A percentile compares a stretch with the other conserved stretches of the same genome.
phyloP scores from a whole-genome alignment of 2,888 invertebrate genomes.

The Dioctria rufipes region DNA sequence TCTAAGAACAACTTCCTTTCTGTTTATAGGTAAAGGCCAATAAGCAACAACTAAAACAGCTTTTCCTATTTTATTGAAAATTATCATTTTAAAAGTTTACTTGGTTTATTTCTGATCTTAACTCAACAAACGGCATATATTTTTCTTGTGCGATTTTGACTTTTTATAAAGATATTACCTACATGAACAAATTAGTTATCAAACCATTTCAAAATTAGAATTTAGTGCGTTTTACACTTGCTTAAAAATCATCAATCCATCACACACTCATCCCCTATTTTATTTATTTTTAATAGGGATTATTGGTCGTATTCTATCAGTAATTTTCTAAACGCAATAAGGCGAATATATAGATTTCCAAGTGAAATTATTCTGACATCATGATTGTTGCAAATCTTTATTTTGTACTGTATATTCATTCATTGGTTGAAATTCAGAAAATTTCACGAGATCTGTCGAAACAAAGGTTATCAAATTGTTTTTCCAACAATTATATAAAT shows the following conservation, averaged over 20 bases:
- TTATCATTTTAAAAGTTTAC: too few relatives aligned
- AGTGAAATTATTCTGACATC: conserved; percentile 72
- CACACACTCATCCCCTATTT: neutral
- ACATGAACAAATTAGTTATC: conserved; percentile 25
- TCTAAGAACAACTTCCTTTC: too few relatives aligned
- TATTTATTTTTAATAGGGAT: conserved; percentile 62
- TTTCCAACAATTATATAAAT: conserved; percentile 73
- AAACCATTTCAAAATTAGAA: conserved; percentile 38
- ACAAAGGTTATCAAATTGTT: conserved; percentile 76
- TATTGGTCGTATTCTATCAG: conserved; percentile 66
- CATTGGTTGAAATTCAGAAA: conserved; percentile 59
- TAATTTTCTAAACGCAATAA: conserved; percentile 67
- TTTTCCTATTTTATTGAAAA: too few relatives aligned
- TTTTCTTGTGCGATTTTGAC: too few relatives aligned
- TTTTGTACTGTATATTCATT: conserved; percentile 1
- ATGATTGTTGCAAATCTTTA: conserved; percentile 68
- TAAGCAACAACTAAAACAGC: too few relatives aligned
- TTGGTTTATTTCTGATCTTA: too few relatives aligned
- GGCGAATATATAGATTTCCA: conserved; percentile 69
- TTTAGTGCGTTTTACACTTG: conserved; percentile 28
- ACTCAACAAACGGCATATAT: too few relatives aligned
- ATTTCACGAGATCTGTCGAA: conserved; percentile 71
- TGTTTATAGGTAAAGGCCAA: too few relatives aligned
- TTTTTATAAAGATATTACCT: conserved; percentile 40
- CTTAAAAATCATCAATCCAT: neutral